Base-by-base conservation (phyloP, 2,888 invertebrate genomes). In the Glyphotaelius pellucidus region DNA sequence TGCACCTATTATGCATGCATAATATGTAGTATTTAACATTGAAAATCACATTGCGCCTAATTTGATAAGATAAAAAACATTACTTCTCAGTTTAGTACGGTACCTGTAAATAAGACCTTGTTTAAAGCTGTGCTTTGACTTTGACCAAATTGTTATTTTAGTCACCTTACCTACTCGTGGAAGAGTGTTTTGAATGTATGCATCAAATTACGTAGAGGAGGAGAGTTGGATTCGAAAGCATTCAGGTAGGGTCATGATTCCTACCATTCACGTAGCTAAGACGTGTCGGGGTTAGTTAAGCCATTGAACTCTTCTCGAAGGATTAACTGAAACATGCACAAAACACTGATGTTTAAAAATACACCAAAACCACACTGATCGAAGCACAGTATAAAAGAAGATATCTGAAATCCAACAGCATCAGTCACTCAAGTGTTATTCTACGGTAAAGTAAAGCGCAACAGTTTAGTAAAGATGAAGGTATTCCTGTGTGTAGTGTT, bases 381-480 rank as follows among this genome's bases (percentile, higher is more conserved):
- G 0, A n/a, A n/a, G 32, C 85, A 32, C 30, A 87, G 81, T 91
- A 91, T 91, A 91, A 91, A 91, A 88, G 88, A n/a, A 35, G 25
- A 15, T 47, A 3, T 38, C 42, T 14, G 42, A 79, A 80, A 79
- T 31, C 31, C 83, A 89, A 47, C 3, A 83, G 91, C 89, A 91
- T 91, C 91, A 91, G 32, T 91, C 89, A 91, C 7, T 35, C 47
- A 42, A 88, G 81, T 32, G 15, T 31, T 11, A 25, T 67, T 3
- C 25, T 11, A 42, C 35, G 89, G 52, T 52, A 30, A 47, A 80
- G 83, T 30, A 19, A 30, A 42, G 35, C 25, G 2, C 9, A 9
- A 52, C n/a, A 67, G 4, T 81, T 7, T 31, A 88, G 52, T 83
- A 67, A 92, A 85, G 35, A 93, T 93, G 93, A 93, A 93, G 67